A percentile compares a stretch with the other conserved stretches of the same genome.
Evolutionary conservation across 1,140 invertebrate genomes (phyloP).

Genomic region (Panulirus ornatus): DNA sequence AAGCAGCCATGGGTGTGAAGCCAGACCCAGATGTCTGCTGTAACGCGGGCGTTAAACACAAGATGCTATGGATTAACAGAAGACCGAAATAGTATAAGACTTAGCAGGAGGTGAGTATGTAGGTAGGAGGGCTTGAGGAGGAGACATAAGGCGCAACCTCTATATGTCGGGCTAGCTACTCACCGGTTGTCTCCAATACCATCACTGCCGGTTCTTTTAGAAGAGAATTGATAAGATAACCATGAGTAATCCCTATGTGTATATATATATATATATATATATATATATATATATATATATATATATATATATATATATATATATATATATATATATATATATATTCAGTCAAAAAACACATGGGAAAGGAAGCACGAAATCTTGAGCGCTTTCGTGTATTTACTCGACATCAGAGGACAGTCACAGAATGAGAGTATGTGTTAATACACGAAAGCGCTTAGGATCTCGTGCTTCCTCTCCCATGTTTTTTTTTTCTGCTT

Average conservation of each 20-base stretch:
- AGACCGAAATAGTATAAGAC: neutral
- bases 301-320: neutral
- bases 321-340: no score
- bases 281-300: neutral
- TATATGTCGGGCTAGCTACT: neutral
- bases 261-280: constrained; percentile 1
- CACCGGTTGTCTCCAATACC: neutral
- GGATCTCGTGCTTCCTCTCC: no score
- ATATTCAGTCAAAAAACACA: no score
- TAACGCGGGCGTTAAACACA: neutral
- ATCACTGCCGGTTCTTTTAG: neutral
- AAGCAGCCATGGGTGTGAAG: no score
- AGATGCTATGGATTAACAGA: neutral
- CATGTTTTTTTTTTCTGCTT: no score
- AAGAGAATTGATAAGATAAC: neutral
- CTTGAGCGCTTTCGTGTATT: no score
- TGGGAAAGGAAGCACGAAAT: no score
- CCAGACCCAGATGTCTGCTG: no score
- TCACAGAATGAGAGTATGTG: no score
- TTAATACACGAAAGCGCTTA: no score
- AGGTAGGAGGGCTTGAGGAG: neutral
- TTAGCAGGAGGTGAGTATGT: neutral
- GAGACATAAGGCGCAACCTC: neutral
- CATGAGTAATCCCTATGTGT: neutral
- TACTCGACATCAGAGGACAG: no score